phyloP scores from a whole-genome alignment of 2,888 invertebrate species.

The Siphlonurus alternatus region DNA sequence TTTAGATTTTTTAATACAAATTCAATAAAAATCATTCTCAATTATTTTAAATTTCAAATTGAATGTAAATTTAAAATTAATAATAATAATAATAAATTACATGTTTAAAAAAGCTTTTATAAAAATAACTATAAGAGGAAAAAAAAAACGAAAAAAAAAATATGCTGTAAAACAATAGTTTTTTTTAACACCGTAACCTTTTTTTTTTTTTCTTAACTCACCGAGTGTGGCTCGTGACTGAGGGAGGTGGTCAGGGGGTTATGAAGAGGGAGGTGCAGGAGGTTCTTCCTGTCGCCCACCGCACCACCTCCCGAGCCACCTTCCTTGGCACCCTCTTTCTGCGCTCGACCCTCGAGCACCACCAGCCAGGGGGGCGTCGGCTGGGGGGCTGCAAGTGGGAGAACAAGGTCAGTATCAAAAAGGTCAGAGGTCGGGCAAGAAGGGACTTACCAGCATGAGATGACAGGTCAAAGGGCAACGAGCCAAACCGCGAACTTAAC shows the following conservation, averaged over 20 bases:
- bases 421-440: neutral
- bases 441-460: neutral
- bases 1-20: too few relatives aligned
- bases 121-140: neutral
- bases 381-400: neutral
- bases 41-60: too few relatives aligned
- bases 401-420: neutral
- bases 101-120: too few relatives aligned
- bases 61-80: too few relatives aligned
- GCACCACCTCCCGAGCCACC: neutral
- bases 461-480: neutral
- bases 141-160: constrained; percentile 1
- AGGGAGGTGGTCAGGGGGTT: neutral
- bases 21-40: too few relatives aligned
- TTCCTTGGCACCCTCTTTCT: neutral
- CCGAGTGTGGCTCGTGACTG: neutral
- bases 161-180: neutral
- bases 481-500: neutral
- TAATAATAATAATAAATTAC: too few relatives aligned
- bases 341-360: neutral
- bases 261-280: neutral
- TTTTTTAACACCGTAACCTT: neutral
- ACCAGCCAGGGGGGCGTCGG: neutral
- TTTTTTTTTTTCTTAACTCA: too few relatives aligned
- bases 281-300: neutral